Percentiles rank a stretch among this genome's conserved stretches.
These are phyloP conservation scores for Geococcyx californianus DNA, from an alignment of 2,113 vertebrate genomes.

Conservation along the genomic window DNA sequence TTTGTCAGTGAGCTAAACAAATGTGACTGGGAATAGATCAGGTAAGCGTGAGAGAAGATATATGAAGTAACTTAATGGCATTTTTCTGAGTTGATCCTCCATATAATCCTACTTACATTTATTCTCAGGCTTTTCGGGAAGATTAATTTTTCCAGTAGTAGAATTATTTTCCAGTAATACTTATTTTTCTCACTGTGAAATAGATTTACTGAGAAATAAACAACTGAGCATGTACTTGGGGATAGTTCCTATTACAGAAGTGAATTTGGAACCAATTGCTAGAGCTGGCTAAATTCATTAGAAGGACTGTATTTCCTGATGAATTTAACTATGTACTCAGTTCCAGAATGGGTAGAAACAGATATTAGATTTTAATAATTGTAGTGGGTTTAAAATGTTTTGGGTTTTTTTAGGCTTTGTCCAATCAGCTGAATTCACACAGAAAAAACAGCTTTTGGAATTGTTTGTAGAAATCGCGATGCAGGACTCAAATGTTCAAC, in stretches of 20 bases:
- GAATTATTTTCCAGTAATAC: conserved; percentile 14
- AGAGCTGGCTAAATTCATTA: conserved; percentile 28
- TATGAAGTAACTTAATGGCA: not conserved
- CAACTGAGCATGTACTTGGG: not conserved
- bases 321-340: conserved; percentile 22
- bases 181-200: conserved; percentile 17
- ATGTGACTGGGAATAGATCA: not conserved
- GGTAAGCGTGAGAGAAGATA: not conserved
- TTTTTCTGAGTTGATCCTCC: conserved; percentile 26
- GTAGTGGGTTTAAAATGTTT: not conserved
- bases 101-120: conserved; percentile 30
- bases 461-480: not conserved
- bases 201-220: conserved; percentile 36
- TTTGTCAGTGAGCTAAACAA: conserved; percentile 12
- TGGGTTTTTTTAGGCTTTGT: not conserved
- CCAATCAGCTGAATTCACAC: not conserved
- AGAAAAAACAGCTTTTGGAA: not conserved
- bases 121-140: conserved; percentile 7
- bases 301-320: not conserved
- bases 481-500: not conserved
- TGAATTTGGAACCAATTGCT: conserved; percentile 5
- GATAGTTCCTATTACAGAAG: not conserved
- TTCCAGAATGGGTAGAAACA: not conserved
- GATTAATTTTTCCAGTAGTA: conserved; percentile 36
- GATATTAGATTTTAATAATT: not conserved